Conservation (phyloP, 2,888 invertebrate species). For the Drepana falcataria region DNA sequence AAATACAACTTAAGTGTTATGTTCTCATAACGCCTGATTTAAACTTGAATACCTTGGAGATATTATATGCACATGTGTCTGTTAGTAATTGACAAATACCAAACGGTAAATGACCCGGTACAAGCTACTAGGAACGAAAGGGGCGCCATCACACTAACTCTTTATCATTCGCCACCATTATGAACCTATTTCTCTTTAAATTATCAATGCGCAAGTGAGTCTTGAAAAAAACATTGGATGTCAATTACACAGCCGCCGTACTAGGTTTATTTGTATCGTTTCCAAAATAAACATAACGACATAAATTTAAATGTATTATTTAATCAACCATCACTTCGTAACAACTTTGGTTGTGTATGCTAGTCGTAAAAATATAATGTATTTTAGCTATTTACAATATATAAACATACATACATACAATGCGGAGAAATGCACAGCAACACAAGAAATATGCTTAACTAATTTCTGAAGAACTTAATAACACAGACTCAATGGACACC, state of each 20-base stretch:
- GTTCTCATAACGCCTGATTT: conserved; percentile 78
- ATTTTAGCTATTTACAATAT: conserved; percentile 75
- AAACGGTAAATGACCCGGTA: conserved; percentile 51
- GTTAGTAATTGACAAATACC: conserved; percentile 70
- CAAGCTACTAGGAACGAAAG: conserved; percentile 70
- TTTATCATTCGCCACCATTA: conserved; percentile 30
- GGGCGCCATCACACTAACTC: conserved; percentile 47
- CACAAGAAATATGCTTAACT: conserved; percentile 65
- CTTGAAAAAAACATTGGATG: conserved; percentile 46
- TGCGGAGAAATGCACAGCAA: conserved; percentile 78
- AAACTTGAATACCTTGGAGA: conserved; percentile 48
- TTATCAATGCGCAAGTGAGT: conserved; percentile 47
- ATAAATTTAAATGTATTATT: conserved; percentile 73
- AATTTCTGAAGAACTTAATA: conserved; percentile 71
- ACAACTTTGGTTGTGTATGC: conserved; percentile 80
- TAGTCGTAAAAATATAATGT: conserved; percentile 79
- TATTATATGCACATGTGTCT: conserved; percentile 44
- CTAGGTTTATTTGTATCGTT: conserved; percentile 54
- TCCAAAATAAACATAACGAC: conserved; percentile 75
- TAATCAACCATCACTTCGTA: conserved; percentile 79
- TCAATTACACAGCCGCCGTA: conserved; percentile 55
- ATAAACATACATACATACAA: conserved; percentile 81
- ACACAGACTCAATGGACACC: conserved; percentile 71
- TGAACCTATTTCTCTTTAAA: conserved; percentile 28
- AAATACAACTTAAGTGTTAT: conserved; percentile 84